Conservation (phyloP, 2,797 vertebrate species). For the Helostoma temminkii region DNA sequence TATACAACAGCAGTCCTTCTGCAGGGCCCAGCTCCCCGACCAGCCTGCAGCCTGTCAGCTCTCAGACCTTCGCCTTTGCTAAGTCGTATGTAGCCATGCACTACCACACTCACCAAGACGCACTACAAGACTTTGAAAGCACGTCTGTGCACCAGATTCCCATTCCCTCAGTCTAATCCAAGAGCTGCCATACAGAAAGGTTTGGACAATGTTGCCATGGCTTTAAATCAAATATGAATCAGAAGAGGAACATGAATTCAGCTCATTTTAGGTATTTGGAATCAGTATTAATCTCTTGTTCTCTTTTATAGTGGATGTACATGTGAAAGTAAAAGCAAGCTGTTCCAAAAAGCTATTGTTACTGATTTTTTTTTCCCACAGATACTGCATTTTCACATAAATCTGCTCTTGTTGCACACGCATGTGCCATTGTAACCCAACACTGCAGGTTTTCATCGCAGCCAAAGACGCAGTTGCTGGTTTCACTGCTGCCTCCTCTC, state of each 20-base stretch:
- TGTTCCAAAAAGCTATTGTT: slow-evolving; percentile 50
- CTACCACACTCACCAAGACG: slow-evolving; percentile 88
- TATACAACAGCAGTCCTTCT: slow-evolving; percentile 94
- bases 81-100: slow-evolving; percentile 92
- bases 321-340: slow-evolving; percentile 43
- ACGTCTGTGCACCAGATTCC: slow-evolving; percentile 90
- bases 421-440: slow-evolving; percentile 54
- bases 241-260: slow-evolving; percentile 29
- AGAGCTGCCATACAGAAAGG: slow-evolving; percentile 4
- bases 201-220: slow-evolving; percentile 25
- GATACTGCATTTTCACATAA: slow-evolving; percentile 67
- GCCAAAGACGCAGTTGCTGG: slow-evolving; percentile 28
- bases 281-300: slow-evolving; percentile 50
- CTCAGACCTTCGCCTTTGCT: slow-evolving; percentile 88
- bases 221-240: slow-evolving; percentile 45
- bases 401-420: slow-evolving; percentile 47
- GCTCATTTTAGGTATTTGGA: slow-evolving; percentile 42
- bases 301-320: slow-evolving; percentile 48
- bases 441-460: slow-evolving; percentile 31
- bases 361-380: slow-evolving; percentile 65
- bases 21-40: slow-evolving; percentile 87
- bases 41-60: slow-evolving; percentile 87
- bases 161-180: slow-evolving; percentile 88
- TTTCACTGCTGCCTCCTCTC: slow-evolving; percentile 27
- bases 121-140: slow-evolving; percentile 88